phyloP scores from a whole-genome alignment of 2,113 vertebrate genomes.

The Ameiurus melas region DNA sequence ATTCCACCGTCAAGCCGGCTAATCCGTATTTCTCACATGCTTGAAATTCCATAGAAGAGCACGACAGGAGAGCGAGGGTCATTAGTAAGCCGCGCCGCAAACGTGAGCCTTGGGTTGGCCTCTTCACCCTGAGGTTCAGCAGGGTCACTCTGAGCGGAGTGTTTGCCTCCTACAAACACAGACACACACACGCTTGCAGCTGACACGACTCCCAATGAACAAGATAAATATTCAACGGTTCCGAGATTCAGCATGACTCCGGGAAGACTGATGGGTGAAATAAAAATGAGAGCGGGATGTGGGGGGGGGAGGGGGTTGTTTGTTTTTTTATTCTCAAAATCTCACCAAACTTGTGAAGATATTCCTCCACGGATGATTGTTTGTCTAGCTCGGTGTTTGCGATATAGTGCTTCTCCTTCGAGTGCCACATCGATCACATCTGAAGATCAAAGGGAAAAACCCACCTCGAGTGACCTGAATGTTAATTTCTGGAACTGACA shows the following conservation, averaged over 20 bases:
- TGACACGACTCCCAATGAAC: not conserved
- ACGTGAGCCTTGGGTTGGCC: not conserved
- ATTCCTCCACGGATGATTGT: slow-evolving; percentile 46
- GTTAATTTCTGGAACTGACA: not conserved
- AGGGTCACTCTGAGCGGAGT: not conserved
- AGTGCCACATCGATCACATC: slow-evolving; percentile 23
- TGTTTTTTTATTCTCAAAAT: slow-evolving; percentile 33
- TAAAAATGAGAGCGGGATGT: not conserved
- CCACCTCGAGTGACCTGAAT: not conserved
- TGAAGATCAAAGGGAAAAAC: not conserved
- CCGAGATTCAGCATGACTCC: not conserved
- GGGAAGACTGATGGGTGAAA: slow-evolving; percentile 39
- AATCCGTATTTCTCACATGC: not conserved
- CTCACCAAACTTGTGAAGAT: slow-evolving; percentile 40
- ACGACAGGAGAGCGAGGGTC: slow-evolving; percentile 2
- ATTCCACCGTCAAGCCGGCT: not conserved
- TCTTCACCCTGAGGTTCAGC: not conserved
- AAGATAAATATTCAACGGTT: slow-evolving; percentile 34
- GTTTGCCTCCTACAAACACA: not conserved
- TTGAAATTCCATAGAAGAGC: not conserved
- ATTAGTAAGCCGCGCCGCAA: slow-evolving; percentile 7
- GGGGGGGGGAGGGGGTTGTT: not conserved
- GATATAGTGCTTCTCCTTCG: slow-evolving; percentile 29
- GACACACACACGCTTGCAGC: not conserved
- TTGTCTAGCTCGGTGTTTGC: slow-evolving; percentile 44